phyloP scores from a whole-genome alignment of 2,888 invertebrate species.

The Torymus auratus region DNA sequence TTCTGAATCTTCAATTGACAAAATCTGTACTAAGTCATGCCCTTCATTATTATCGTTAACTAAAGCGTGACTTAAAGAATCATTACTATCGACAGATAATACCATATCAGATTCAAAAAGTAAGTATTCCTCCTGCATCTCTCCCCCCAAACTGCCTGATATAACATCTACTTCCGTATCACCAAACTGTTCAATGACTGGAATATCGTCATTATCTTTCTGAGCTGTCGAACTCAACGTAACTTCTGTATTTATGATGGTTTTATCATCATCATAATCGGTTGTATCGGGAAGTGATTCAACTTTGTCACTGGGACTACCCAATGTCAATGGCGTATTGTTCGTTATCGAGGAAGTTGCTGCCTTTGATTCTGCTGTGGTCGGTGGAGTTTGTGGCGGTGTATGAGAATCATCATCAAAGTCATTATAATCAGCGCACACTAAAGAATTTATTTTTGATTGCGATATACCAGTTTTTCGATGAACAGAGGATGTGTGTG shows the following conservation, averaged over 20 bases:
- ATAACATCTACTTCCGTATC: conserved; percentile 80
- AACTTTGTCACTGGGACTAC: conserved; percentile 77
- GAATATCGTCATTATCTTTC: conserved; percentile 79
- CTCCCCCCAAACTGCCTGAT: conserved; percentile 80
- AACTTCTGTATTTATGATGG: conserved; percentile 80
- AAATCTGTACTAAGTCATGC: conserved; percentile 73
- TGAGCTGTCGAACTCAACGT: conserved; percentile 80
- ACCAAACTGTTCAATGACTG: conserved; percentile 79
- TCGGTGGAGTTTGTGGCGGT: conserved; percentile 79
- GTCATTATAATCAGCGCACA: conserved; percentile 81
- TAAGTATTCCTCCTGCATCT: conserved; percentile 81
- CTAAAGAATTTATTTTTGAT: conserved; percentile 78
- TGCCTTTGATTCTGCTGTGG: conserved; percentile 65
- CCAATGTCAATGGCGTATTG: conserved; percentile 65
- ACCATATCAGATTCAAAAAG: conserved; percentile 81
- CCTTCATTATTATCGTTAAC: conserved; percentile 72
- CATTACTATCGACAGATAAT: conserved; percentile 79
- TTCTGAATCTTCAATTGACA: conserved; percentile 72
- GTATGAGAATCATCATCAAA: conserved; percentile 81
- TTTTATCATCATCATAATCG: conserved; percentile 81
- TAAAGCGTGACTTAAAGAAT: conserved; percentile 76
- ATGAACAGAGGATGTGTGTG: conserved; percentile 74
- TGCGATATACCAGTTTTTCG: conserved; percentile 73
- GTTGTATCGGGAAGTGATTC: conserved; percentile 78
- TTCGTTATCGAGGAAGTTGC: conserved; percentile 63